Base-by-base conservation (phyloP, 1,140 invertebrate genomes). In the Saccostrea glomerata region DNA sequence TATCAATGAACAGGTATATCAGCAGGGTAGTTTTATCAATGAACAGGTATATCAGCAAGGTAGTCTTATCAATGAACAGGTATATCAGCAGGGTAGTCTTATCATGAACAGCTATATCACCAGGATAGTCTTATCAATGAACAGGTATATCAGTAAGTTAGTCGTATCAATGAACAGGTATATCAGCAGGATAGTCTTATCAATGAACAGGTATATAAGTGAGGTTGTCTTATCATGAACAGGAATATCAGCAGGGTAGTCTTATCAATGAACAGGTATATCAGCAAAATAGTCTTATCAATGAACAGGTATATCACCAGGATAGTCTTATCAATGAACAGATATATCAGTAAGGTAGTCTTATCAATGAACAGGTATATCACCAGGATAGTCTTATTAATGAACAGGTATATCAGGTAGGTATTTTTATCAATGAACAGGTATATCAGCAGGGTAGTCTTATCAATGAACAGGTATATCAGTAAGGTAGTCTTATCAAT, bases 241-340 rank as follows among this genome's bases (percentile, higher is more conserved):
- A 36, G 30, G 30, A 1, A 36, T 36, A 36, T 36, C 2, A 36
- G 2, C 30, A 36, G 30, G 30, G 15, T 54, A 9, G 30, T 36
- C 84, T 86, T 90, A 47, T 83, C 94, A 94, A 91, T 58, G 83
- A 96, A 7, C 97, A 97, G 94, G 95, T 96, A 89, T 95, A 98
- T 89, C 96, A 97, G 90, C 98, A 99, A 4, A 4, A 17, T 58
- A 58, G 11, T 58, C 56, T 58, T 17, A 11, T 93, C 97, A 97
- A 36, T 98, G 98, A 90, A 97, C 97, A n/a, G 92, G 30, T 36
- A 97, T 97, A 90, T 47, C 47, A 47, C 0, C 47, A 47, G 47
- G 47, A 6, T 47, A 47, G 47, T 93, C 56, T 58, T 20, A 15
- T 60, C 58, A 13, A 60, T 11, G 0, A 60, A 60, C 58, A 60